Evolutionary conservation across 1,140 invertebrate species (phyloP).

Genomic region (Eumaeus atala): DNA sequence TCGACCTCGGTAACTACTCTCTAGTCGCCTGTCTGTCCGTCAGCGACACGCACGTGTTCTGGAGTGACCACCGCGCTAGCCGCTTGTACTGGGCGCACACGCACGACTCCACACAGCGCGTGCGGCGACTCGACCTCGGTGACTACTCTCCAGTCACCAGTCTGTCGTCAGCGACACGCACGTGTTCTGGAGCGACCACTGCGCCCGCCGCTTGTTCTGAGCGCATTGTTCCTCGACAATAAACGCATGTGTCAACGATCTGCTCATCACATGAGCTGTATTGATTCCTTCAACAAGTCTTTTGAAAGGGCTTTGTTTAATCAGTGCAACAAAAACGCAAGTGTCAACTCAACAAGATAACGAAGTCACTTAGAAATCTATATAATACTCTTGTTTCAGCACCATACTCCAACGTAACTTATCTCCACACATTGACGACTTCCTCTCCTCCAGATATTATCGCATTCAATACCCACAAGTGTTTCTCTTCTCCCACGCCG

Average conservation of each 20-base stretch:
- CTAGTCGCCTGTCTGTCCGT: slow-evolving; percentile 70
- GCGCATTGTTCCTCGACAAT: no score
- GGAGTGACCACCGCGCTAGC: slow-evolving; percentile 72
- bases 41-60: slow-evolving; percentile 76
- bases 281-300: no score
- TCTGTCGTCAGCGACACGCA: slow-evolving; percentile 74
- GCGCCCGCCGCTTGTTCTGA: slow-evolving; percentile 75
- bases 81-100: slow-evolving; percentile 78
- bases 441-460: slow-evolving; percentile 20
- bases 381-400: not conserved
- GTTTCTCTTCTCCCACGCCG: slow-evolving; percentile 79
- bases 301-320: no score
- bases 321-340: no score
- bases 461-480: slow-evolving; percentile 76
- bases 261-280: no score
- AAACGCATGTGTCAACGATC: no score
- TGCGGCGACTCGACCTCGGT: slow-evolving; percentile 53
- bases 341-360: no score
- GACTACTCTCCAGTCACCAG: slow-evolving; percentile 46
- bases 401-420: slow-evolving; percentile 28
- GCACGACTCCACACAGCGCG: slow-evolving; percentile 46
- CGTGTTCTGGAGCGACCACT: slow-evolving; percentile 77
- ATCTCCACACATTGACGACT: slow-evolving; percentile 43
- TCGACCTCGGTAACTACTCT: slow-evolving; percentile 31
- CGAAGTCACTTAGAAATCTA: no score